Percentiles rank a stretch among this genome's conserved stretches.
Evolutionary conservation across 2,888 invertebrate genomes (phyloP).

Genomic region (Alentia gelatinosa): DNA sequence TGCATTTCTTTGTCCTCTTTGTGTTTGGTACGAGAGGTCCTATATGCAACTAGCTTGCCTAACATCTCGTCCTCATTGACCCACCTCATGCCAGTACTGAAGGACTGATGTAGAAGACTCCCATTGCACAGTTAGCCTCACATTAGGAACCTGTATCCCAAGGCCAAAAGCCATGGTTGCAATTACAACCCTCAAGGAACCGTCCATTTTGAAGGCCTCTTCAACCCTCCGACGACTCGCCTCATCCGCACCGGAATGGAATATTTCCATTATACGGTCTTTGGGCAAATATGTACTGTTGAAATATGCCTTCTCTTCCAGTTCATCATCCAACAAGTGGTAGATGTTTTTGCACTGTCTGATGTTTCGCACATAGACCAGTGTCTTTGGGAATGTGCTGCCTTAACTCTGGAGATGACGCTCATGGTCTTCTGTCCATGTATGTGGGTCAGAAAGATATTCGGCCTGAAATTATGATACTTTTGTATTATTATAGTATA

Average conservation of each 20-base stretch:
- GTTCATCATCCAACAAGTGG: background rate
- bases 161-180: background rate
- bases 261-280: background rate
- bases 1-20: background rate
- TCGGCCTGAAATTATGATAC: background rate
- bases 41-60: background rate
- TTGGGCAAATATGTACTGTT: background rate
- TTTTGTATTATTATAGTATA: too few species aligned
- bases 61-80: background rate
- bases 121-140: background rate
- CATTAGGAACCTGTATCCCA: background rate
- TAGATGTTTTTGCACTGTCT: background rate
- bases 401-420: background rate
- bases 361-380: background rate
- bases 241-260: background rate
- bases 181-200: background rate
- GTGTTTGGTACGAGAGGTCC: background rate
- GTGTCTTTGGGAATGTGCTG: background rate
- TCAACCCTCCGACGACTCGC: background rate
- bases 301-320: background rate
- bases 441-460: background rate
- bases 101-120: background rate
- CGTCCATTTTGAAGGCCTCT: background rate
- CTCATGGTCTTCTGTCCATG: background rate
- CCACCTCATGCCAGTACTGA: background rate